Percentiles rank a stretch among this genome's conserved stretches.
Conservation (phyloP, 2,797 vertebrate genomes). For the Bradypodion pumilum region DNA sequence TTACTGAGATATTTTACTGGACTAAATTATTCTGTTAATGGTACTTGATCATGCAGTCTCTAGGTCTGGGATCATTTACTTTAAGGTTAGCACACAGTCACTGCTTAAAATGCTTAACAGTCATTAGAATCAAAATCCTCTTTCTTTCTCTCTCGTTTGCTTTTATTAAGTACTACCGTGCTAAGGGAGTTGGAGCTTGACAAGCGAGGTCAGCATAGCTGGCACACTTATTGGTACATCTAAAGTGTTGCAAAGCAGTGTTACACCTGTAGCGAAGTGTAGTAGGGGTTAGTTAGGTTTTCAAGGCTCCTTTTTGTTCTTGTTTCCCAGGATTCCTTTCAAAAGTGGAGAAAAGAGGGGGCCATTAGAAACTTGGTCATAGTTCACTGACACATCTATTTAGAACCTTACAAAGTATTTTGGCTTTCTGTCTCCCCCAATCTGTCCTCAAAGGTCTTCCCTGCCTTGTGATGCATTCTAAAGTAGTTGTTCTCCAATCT, state of each 20-base stretch:
- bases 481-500: not conserved
- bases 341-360: not conserved
- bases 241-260: slow-evolving; percentile 1
- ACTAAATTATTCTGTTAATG: slow-evolving; percentile 67
- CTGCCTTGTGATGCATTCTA: not conserved
- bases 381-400: not conserved
- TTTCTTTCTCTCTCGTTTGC: slow-evolving; percentile 56
- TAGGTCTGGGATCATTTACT: slow-evolving; percentile 64
- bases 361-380: not conserved
- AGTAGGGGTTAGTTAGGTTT: not conserved
- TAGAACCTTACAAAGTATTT: not conserved
- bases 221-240: slow-evolving; percentile 34
- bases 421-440: not conserved
- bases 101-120: slow-evolving; percentile 65
- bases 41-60: slow-evolving; percentile 61
- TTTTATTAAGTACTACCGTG: slow-evolving; percentile 66
- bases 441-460: not conserved
- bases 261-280: not conserved
- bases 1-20: slow-evolving; percentile 64
- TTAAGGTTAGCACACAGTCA: slow-evolving; percentile 63
- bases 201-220: slow-evolving; percentile 34
- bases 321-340: not conserved
- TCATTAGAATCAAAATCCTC: slow-evolving; percentile 62
- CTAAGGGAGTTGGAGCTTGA: slow-evolving; percentile 50
- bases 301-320: not conserved